Conservation (phyloP, 1,140 invertebrate species). For the Conopomorpha cramerella region DNA sequence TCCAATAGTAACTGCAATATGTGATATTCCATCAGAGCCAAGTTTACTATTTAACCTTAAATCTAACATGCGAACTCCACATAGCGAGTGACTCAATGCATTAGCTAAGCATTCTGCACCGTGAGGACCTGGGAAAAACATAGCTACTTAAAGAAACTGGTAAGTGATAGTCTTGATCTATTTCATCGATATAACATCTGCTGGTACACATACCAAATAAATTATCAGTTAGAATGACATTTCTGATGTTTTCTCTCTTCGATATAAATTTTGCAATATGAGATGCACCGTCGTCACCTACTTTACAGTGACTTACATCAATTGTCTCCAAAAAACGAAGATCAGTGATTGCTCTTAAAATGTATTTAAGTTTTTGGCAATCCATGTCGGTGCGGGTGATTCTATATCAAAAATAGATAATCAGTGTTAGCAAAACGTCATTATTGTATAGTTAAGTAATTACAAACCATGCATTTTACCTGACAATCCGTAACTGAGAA, state of each 20-base stretch:
- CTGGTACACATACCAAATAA: constrained; percentile 34
- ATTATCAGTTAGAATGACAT: constrained; percentile 49
- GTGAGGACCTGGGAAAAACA: constrained; percentile 23
- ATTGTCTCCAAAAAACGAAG: constrained; percentile 36
- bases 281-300: constrained; percentile 44
- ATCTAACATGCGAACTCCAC: constrained; percentile 37
- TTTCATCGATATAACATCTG: too few species aligned
- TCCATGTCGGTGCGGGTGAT: constrained; percentile 56
- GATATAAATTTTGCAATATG: constrained; percentile 47
- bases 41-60: constrained; percentile 45
- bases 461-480: constrained; percentile 15
- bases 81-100: constrained; percentile 34
- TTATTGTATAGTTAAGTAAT: neutral
- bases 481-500: constrained; percentile 30
- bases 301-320: constrained; percentile 58
- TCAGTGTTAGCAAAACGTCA: neutral
- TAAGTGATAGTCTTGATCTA: too few species aligned
- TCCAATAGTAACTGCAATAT: constrained; percentile 42
- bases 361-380: constrained; percentile 47
- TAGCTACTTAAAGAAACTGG: too few species aligned
- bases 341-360: constrained; percentile 45
- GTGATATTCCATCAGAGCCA: constrained; percentile 44
- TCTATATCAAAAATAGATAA: constrained; percentile 20
- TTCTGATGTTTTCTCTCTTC: constrained; percentile 36
- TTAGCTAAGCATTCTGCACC: constrained; percentile 44